Conservation (phyloP, 1,140 invertebrate species). For the Hylyphantes graminicola region DNA sequence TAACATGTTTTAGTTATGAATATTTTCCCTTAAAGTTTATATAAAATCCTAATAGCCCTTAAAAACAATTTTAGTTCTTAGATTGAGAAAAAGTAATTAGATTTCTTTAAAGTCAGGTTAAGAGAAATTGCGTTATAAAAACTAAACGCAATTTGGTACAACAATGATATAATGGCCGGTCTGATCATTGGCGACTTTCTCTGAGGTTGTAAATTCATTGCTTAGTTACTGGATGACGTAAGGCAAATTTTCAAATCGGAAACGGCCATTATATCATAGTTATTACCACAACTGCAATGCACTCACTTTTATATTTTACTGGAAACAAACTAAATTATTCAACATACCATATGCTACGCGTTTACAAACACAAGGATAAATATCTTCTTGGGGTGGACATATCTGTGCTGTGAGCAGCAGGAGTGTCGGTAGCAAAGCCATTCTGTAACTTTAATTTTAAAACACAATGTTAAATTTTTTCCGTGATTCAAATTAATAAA, state of each 20-base stretch:
- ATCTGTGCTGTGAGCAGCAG: neutral
- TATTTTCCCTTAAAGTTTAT: no score
- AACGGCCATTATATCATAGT: neutral
- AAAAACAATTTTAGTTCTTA: no score
- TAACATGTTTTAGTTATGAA: no score
- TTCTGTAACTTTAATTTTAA: neutral
- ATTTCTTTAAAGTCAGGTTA: no score
- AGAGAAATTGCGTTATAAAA: no score
- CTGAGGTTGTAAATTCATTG: neutral
- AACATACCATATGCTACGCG: neutral
- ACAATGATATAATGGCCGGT: neutral
- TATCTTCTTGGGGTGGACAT: neutral
- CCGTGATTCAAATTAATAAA: neutral
- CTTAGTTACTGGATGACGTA: neutral
- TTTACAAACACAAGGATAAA: neutral
- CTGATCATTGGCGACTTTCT: neutral
- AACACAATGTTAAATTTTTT: neutral
- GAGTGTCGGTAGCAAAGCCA: neutral
- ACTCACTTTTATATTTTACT: neutral
- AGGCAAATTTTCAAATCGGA: neutral
- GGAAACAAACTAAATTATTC: no score
- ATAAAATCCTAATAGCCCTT: no score
- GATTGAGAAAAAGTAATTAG: no score
- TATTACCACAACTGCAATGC: no score
- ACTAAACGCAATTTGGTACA: neutral